phyloP scores from a whole-genome alignment of 2,797 vertebrate genomes.

The Hephaestus fuliginosus region DNA sequence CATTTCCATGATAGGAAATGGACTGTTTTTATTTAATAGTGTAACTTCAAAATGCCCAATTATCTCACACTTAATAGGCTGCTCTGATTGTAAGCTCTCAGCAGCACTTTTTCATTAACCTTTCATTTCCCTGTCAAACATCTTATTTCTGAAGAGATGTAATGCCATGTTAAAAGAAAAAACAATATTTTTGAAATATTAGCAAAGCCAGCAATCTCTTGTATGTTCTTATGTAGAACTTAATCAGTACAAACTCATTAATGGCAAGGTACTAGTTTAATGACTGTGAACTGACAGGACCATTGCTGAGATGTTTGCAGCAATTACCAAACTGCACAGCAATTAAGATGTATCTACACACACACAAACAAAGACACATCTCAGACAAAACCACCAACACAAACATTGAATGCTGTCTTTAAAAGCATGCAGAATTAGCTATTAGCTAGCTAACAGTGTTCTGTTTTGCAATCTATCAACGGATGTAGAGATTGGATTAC shows the following conservation, averaged over 20 bases:
- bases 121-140: constrained; percentile 14
- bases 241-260: not conserved
- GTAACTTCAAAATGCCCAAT: constrained; percentile 29
- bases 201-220: not conserved
- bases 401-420: too few species aligned
- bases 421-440: too few species aligned
- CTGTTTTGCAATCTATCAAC: too few species aligned
- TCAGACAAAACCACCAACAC: too few species aligned
- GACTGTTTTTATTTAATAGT: constrained; percentile 12
- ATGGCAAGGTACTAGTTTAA: not conserved
- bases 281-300: not conserved
- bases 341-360: not conserved
- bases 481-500: too few species aligned
- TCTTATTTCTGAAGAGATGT: not conserved
- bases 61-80: constrained; percentile 26
- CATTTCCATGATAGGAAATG: not conserved
- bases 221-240: not conserved
- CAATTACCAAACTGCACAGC: not conserved
- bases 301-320: not conserved
- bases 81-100: constrained; percentile 14
- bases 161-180: not conserved
- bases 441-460: too few species aligned
- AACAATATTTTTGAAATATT: not conserved
- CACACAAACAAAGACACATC: too few species aligned
- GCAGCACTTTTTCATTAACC: constrained; percentile 15